Evolutionary conservation across 2,113 vertebrate species (phyloP).

Genomic region (Corydoras sp.): DNA sequence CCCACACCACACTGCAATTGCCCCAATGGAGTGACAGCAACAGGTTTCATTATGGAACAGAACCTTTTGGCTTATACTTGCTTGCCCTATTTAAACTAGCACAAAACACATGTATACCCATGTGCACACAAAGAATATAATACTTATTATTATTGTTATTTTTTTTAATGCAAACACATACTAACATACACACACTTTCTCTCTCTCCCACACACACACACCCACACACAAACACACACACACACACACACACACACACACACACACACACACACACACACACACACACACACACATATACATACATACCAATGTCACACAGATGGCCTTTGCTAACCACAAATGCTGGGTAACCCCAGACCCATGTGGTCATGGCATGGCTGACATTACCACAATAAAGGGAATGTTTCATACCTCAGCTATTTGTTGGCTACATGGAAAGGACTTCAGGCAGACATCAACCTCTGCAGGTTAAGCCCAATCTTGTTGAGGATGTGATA

Average conservation of each 20-base stretch:
- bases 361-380: conserved; percentile 61
- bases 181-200: too few relatives aligned
- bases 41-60: conserved; percentile 69
- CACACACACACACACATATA: conserved; percentile 33
- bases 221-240: conserved; percentile 36
- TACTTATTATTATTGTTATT: not conserved
- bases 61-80: conserved; percentile 51
- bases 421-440: conserved; percentile 73
- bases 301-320: conserved; percentile 53
- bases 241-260: conserved; percentile 19
- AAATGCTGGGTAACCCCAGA: conserved; percentile 66
- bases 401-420: conserved; percentile 73
- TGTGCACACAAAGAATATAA: conserved; percentile 17
- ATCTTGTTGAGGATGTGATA: conserved; percentile 20
- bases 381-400: conserved; percentile 48
- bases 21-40: conserved; percentile 66
- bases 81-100: not conserved
- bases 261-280: not conserved
- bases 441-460: conserved; percentile 65
- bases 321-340: conserved; percentile 66
- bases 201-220: not conserved
- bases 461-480: conserved; percentile 45
- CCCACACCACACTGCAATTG: conserved; percentile 47
- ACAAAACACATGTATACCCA: conserved; percentile 15
- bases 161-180: not conserved